These are phyloP conservation scores for Blastomussa wellsi DNA, from an alignment of 92 coral and sea anemone species.

Conservation along the genomic window DNA sequence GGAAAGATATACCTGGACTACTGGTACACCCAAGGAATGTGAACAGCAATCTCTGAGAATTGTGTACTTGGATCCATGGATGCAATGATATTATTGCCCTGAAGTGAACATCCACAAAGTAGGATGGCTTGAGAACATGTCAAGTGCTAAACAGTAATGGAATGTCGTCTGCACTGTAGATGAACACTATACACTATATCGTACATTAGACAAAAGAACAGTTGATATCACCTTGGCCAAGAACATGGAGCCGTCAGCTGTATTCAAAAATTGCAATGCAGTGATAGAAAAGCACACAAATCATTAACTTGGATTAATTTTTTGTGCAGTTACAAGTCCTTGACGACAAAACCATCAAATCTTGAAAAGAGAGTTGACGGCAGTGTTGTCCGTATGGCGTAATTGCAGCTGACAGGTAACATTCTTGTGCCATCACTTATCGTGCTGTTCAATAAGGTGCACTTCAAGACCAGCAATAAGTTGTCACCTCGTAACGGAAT, in stretches of 20 bases:
- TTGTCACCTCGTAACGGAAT: not conserved
- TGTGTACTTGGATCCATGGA: not conserved
- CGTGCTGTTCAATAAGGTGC: not conserved
- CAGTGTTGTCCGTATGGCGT: conserved; percentile 13
- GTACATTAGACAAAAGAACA: conserved; percentile 6
- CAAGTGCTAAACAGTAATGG: not conserved
- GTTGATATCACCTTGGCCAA: not conserved
- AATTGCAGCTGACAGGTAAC: not conserved
- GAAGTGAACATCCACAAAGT: not conserved
- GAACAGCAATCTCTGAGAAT: not conserved
- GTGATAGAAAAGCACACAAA: not conserved
- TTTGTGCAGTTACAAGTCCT: not conserved
- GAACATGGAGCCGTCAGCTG: not conserved
- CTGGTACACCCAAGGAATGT: not conserved
- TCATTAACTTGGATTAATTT: too few species aligned
- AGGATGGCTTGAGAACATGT: not conserved
- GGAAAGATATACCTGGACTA: not conserved
- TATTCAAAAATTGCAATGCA: not conserved
- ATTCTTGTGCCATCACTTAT: not conserved
- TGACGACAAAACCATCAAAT: conserved; percentile 18
- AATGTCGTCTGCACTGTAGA: not conserved
- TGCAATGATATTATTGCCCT: not conserved
- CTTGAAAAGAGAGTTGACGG: conserved; percentile 8
- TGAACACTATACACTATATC: too few species aligned
- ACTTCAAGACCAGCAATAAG: not conserved